phyloP scores from a whole-genome alignment of 1,140 invertebrate species.

The Cydia splendana region DNA sequence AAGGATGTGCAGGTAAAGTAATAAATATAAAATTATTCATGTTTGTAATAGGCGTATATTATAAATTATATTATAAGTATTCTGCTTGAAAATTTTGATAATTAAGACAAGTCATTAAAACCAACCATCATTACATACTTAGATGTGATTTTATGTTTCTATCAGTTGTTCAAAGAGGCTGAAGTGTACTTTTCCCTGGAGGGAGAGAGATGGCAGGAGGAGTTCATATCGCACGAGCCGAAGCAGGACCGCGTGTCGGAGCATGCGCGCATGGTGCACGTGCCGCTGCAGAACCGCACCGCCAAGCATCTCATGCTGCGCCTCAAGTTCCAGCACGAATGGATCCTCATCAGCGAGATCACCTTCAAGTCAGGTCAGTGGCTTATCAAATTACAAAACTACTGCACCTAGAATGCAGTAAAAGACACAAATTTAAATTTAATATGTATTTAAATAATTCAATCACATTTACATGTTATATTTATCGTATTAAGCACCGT shows the following conservation, averaged over 20 bases:
- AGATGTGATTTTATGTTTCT: constrained; percentile 34
- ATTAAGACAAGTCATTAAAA: background rate
- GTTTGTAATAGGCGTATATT: too few species aligned
- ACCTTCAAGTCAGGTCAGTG: constrained; percentile 87
- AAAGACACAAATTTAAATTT: too few species aligned
- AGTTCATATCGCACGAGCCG: constrained; percentile 75
- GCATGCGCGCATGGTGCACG: constrained; percentile 84
- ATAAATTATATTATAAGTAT: background rate
- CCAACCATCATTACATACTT: background rate
- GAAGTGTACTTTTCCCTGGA: constrained; percentile 90
- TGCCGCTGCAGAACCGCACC: constrained; percentile 87
- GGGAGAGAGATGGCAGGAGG: constrained; percentile 85
- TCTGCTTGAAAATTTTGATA: constrained; percentile 16
- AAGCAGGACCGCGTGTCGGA: constrained; percentile 84
- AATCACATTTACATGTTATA: too few species aligned
- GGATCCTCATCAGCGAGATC: constrained; percentile 94
- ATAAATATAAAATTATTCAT: background rate
- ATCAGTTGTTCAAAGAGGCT: constrained; percentile 85
- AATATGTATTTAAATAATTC: too few species aligned
- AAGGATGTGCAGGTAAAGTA: constrained; percentile 85
- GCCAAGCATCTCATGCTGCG: constrained; percentile 89
- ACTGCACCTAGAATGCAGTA: too few species aligned
- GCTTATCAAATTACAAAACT: too few species aligned
- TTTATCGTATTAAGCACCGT: background rate
- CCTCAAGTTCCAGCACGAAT: constrained; percentile 89